These are phyloP conservation scores for Mixornis gularis DNA, from an alignment of 2,113 vertebrate genomes.

Conservation along the genomic window DNA sequence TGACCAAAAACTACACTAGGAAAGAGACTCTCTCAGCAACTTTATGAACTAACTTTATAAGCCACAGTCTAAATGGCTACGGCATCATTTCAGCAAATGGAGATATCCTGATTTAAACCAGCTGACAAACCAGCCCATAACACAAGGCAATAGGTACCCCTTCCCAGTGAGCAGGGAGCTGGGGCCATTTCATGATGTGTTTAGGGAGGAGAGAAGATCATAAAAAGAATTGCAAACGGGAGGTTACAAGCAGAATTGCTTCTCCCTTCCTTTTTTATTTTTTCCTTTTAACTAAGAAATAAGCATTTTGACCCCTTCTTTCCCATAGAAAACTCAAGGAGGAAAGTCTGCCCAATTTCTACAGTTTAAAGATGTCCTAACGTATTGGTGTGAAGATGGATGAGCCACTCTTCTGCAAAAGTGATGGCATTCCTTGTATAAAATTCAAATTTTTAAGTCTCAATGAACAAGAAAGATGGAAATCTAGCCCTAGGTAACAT, in stretches of 20 bases:
- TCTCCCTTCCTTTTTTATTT: neutral
- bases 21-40: constrained; percentile 1
- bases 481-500: neutral
- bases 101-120: constrained; percentile 43
- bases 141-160: neutral
- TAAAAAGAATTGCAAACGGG: constrained; percentile 25
- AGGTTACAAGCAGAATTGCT: neutral
- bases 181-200: neutral
- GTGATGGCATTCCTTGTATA: neutral
- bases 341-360: neutral
- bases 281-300: neutral
- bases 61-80: neutral
- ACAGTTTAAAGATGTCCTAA: neutral
- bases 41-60: constrained; percentile 42
- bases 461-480: neutral
- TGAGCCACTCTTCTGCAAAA: neutral
- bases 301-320: neutral
- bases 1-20: neutral
- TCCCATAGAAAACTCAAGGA: neutral
- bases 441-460: constrained; percentile 11
- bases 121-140: neutral
- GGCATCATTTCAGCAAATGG: neutral
- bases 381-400: neutral
- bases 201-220: constrained; percentile 5
- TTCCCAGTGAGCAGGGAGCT: neutral